These are phyloP conservation scores for Dorcus hopei DNA, from an alignment of 2,888 invertebrate genomes.

Conservation along the genomic window DNA sequence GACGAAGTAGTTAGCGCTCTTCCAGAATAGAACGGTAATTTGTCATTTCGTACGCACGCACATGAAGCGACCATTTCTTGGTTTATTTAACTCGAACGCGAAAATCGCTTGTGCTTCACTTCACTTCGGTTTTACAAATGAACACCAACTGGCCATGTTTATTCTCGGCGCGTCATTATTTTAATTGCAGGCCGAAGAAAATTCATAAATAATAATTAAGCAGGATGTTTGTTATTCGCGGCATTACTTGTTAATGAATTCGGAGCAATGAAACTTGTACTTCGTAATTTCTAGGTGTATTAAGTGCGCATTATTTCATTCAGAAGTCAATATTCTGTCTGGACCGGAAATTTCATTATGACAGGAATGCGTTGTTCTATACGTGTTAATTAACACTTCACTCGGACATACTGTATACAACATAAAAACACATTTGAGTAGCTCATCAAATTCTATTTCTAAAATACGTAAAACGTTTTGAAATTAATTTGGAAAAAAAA, in stretches of 20 bases:
- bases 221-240: not conserved
- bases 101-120: constrained; percentile 1
- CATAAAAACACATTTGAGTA: too few relatives aligned
- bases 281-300: not conserved
- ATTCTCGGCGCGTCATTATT: not conserved
- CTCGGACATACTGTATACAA: too few relatives aligned
- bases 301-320: too few relatives aligned
- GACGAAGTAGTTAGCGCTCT: constrained; percentile 1
- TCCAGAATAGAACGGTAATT: constrained; percentile 2
- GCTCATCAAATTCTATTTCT: too few relatives aligned
- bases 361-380: too few relatives aligned
- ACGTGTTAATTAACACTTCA: too few relatives aligned
- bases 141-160: not conserved
- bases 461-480: too few relatives aligned
- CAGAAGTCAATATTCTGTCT: too few relatives aligned
- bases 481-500: too few relatives aligned
- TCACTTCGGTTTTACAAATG: not conserved
- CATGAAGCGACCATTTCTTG: not conserved
- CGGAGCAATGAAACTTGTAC: not conserved
- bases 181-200: not conserved
- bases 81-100: not conserved
- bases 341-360: too few relatives aligned
- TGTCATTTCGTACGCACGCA: constrained; percentile 3
- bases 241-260: not conserved
- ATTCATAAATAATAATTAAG: not conserved